phyloP scores from a whole-genome alignment of 2,888 invertebrate genomes.

The Hoplodrina ambigua region DNA sequence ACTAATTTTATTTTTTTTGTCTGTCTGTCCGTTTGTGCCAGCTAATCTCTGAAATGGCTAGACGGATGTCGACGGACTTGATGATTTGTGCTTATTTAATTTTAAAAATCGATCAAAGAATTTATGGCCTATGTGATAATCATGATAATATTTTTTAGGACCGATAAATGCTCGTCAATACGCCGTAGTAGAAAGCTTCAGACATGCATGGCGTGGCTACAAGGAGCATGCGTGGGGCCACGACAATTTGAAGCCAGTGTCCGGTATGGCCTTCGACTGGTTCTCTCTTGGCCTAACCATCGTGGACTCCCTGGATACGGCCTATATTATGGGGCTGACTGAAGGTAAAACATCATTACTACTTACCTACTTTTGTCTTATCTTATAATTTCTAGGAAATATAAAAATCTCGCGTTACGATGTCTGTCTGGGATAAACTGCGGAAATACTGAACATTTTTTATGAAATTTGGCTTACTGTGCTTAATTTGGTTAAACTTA shows the following conservation, averaged over 20 bases:
- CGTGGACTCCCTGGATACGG: conserved; percentile 98
- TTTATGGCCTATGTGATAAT: background rate
- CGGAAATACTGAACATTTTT: too few relatives aligned
- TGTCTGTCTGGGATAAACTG: too few relatives aligned
- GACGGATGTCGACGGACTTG: too few relatives aligned
- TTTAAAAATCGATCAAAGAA: too few relatives aligned
- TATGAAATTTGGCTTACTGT: too few relatives aligned
- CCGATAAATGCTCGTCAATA: conserved; percentile 95
- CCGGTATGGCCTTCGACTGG: conserved; percentile 96
- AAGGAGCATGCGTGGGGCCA: conserved; percentile 99
- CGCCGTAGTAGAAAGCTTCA: conserved; percentile 96
- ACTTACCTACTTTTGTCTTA: background rate
- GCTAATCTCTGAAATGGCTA: too few relatives aligned
- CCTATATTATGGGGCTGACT: conserved; percentile 98
- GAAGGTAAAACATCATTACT: conserved; percentile 88
- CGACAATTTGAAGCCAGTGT: conserved; percentile 98
- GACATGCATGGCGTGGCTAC: conserved; percentile 98
- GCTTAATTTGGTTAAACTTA: too few relatives aligned
- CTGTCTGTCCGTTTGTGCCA: too few relatives aligned
- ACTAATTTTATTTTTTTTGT: too few relatives aligned
- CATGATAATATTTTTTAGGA: conserved; percentile 85
- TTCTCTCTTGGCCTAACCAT: conserved; percentile 99
- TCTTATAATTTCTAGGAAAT: too few relatives aligned
- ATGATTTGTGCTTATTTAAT: too few relatives aligned
- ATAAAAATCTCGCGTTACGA: too few relatives aligned